Evolutionary conservation across 2,113 vertebrate species (phyloP), one percentile per base, ranked within the genome.

Genomic region (Amblyopsis rosae): DNA sequence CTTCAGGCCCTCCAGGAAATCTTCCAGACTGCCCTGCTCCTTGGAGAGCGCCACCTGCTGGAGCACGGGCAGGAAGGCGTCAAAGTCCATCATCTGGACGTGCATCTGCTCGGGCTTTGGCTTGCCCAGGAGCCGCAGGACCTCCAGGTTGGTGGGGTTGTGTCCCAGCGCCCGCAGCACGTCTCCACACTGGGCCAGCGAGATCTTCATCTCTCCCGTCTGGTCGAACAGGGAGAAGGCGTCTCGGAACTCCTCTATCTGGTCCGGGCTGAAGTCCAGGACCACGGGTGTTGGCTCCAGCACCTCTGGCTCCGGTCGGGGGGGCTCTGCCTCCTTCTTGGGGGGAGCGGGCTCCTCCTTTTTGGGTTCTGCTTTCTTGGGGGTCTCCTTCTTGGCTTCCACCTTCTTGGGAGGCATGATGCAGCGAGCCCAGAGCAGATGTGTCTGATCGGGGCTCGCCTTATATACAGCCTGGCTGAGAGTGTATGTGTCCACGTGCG

Each of bases 81-180:
- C 96, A 0, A 99, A 98, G 89, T 99, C 97, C 88, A 99, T 84
- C 87, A 92, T 91, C 87, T 95, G 94, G 49, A 65, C 49, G 19
- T 92, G 90, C 94, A 99, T 90, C 70, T 98, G 96, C 94, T 99
- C 97, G 0, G 92, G 76, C 62, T 93, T 97, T 10, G 97, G 96
- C 73, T 95, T 95, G 51, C 96, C 97, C 81, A 99, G 92, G 67
- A 99, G 91, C 10, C 92, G 95, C 73, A 98, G 82, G 26, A 99
- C 97, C 26, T 99, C 97, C 0, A 93, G 92, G 0, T 99, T 99
- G 88, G 96, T 98, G 13, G 97, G 97, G 86, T 99, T 99, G 92
- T 99, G 96, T 6, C 97, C 97, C 0, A 99, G 93, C 0, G 97
- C 97, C 9, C 97, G 88, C 26, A 99, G 92, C 26, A 99, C 95